These are phyloP conservation scores for Pterophyllum scalare DNA, from an alignment of 2,113 vertebrate genomes.

Conservation along the genomic window DNA sequence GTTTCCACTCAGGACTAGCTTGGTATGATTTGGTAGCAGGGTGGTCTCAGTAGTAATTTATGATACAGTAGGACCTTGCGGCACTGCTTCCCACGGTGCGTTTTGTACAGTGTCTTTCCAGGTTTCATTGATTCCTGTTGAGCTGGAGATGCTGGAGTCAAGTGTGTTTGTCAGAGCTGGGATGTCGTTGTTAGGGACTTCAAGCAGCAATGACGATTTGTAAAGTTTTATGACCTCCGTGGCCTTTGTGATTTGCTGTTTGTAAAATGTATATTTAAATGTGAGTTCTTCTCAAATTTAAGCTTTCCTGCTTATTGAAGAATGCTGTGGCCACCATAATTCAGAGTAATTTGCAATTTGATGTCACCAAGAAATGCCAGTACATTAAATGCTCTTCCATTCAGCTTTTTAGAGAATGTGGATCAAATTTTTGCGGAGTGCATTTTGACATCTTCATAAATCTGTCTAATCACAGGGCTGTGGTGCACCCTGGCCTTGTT, in stretches of 20 bases:
- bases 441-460: conserved; percentile 72
- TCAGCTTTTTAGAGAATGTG: conserved; percentile 52
- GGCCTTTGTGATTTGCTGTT: conserved; percentile 24
- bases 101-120: conserved; percentile 40
- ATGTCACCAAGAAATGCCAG: conserved; percentile 40
- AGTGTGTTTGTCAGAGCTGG: conserved; percentile 21
- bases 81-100: conserved; percentile 32
- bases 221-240: conserved; percentile 5
- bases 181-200: conserved; percentile 18
- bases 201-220: not conserved
- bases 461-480: conserved; percentile 68
- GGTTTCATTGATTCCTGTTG: conserved; percentile 53
- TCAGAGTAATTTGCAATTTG: conserved; percentile 31
- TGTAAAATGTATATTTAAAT: conserved; percentile 21
- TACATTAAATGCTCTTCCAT: conserved; percentile 47
- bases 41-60: conserved; percentile 69
- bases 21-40: conserved; percentile 57
- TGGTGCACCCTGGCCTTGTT: conserved; percentile 66
- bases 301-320: conserved; percentile 14
- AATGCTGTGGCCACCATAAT: conserved; percentile 24
- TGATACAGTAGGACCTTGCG: conserved; percentile 47
- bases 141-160: conserved; percentile 31
- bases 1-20: conserved; percentile 43
- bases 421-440: conserved; percentile 53
- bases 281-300: conserved; percentile 11